Base-by-base conservation (phyloP, 64 coral and sea anemone genomes). In the Platygyra sinensis region DNA sequence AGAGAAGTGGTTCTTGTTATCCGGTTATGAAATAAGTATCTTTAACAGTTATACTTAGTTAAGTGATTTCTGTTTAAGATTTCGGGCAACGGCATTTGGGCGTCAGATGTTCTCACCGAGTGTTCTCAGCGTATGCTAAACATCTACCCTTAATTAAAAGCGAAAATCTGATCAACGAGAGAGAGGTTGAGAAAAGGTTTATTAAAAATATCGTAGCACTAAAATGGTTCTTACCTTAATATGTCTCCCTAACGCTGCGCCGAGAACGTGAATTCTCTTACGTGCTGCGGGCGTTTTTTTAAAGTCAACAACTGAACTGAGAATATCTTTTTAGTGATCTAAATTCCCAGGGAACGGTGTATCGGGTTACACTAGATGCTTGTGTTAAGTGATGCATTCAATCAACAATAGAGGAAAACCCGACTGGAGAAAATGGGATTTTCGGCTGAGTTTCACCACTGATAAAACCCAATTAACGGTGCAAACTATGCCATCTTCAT, bases 331-430 rank as follows among this genome's bases (percentile, higher is more conserved):
- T 71, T 65, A 39, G 22, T 71, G 81, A 85, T 85, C 81, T 85
- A 38, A 85, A 71, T 71, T 67, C 39, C 22, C 38, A 25, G 81
- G 65, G 36, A 64, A 71, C 27, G 14, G 32, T 11, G 38, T 85
- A 85, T 85, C 81, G 24, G 15, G 28, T 85, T 85, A 85, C 81
- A 18, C 0, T 15, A 51, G 63, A 71, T 72, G 81, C 81, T 85
- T 69, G 81, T 72, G 81, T 85, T 67, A 85, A 85, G 63, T 72
- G 72, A 85, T 72, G 72, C 17, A 8, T n/a, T 85, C 81, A 85
- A 85, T 85, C 81, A 85, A 85, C 81, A 52, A 33, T 29, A 14
- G 67, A 46, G 7, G 30, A 85, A 85, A n/a, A 19, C 51, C 2
- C 32, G 63, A 22, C 62, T 50, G 13, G 17, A 85, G 63, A 65